Conservation (phyloP, 2,888 invertebrate species). For the Aporophyla nigra region DNA sequence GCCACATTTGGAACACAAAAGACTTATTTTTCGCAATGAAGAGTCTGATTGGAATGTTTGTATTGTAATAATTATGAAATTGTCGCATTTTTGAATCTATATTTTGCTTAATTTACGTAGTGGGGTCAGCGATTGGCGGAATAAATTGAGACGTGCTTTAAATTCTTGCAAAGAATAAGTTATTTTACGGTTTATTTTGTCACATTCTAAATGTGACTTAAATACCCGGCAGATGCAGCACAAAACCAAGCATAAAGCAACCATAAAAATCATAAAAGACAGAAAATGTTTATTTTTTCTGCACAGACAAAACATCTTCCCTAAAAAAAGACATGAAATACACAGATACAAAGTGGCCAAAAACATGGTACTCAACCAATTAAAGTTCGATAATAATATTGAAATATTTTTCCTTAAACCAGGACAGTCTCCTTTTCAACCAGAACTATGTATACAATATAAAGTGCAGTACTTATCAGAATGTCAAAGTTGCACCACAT, state of each 20-base stretch:
- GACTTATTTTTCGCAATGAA: slow-evolving; percentile 12
- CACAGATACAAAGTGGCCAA: too few species aligned
- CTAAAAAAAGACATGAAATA: too few species aligned
- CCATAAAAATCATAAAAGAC: not conserved
- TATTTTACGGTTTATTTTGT: not conserved
- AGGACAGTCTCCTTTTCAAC: not conserved
- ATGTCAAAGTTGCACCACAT: slow-evolving; percentile 49
- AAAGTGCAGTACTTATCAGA: slow-evolving; percentile 33
- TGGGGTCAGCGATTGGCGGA: not conserved
- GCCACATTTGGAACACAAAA: slow-evolving; percentile 34
- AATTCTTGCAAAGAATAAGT: not conserved
- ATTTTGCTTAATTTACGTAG: not conserved
- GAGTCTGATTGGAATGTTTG: slow-evolving; percentile 1
- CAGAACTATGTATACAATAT: slow-evolving; percentile 13
- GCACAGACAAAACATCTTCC: too few species aligned
- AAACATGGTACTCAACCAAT: too few species aligned
- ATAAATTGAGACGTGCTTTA: not conserved
- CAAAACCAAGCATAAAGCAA: not conserved
- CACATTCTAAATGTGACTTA: not conserved
- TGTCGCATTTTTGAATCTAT: not conserved
- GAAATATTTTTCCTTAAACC: not conserved
- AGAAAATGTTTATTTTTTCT: too few species aligned
- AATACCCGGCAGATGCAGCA: not conserved
- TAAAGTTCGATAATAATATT: too few species aligned
- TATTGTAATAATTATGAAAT: slow-evolving; percentile 17